phyloP scores from a whole-genome alignment of 2,797 vertebrate genomes.

The Cuculus canorus region DNA sequence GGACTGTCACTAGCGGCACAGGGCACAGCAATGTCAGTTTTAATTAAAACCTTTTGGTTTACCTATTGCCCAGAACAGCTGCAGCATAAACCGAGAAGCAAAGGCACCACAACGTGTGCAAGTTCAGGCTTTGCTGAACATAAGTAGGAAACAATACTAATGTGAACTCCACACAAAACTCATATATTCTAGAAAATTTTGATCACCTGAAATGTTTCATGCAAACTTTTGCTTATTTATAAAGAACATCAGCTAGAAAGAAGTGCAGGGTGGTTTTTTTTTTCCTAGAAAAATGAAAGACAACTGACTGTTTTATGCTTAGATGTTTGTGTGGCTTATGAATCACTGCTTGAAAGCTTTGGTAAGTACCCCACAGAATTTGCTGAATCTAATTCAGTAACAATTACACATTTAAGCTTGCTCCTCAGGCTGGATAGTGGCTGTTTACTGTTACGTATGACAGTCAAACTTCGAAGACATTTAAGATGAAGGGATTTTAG shows the following conservation, averaged over 20 bases:
- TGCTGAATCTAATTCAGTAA: background rate
- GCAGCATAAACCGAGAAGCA: constrained; percentile 29
- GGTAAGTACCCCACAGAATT: constrained; percentile 24
- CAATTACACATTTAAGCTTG: constrained; percentile 6
- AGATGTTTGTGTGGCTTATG: background rate
- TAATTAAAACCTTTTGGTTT: constrained; percentile 73
- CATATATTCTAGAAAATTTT: background rate
- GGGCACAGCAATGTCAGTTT: constrained; percentile 70
- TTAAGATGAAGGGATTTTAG: background rate
- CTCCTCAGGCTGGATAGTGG: background rate
- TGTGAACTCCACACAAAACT: background rate
- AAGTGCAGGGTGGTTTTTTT: background rate
- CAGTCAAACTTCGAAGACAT: background rate
- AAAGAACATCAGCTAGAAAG: background rate
- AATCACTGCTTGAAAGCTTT: background rate
- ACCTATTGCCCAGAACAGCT: constrained; percentile 54
- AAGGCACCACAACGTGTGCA: background rate
- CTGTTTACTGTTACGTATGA: background rate
- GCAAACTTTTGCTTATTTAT: background rate
- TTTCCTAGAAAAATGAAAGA: constrained; percentile 12
- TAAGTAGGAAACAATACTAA: background rate
- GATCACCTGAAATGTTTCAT: background rate
- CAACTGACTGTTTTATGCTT: background rate
- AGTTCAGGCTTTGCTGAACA: background rate
- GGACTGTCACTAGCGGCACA: constrained; percentile 64